These are phyloP conservation scores for Cabera pusaria DNA, from an alignment of 2,888 invertebrate genomes.

Conservation along the genomic window DNA sequence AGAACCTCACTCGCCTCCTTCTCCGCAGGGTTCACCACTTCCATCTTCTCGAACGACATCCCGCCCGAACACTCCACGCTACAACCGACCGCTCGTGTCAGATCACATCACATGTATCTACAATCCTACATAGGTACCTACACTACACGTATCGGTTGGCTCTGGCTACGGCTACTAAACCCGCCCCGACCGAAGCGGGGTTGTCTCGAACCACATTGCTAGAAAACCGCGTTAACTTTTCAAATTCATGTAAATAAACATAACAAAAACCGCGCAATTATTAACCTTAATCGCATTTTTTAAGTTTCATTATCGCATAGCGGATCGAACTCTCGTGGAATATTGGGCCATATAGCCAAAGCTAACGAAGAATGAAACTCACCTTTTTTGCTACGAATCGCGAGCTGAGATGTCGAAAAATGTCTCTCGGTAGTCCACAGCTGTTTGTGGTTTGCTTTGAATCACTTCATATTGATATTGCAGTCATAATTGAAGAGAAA, in stretches of 20 bases:
- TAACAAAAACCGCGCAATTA: slow-evolving; percentile 84
- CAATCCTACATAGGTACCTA: slow-evolving; percentile 66
- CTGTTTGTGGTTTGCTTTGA: slow-evolving; percentile 59
- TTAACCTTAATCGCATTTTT: slow-evolving; percentile 85
- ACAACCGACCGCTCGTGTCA: slow-evolving; percentile 74
- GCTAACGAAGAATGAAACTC: slow-evolving; percentile 78
- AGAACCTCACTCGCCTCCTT: slow-evolving; percentile 88
- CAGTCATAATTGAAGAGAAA: slow-evolving; percentile 80
- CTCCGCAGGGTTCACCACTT: slow-evolving; percentile 86
- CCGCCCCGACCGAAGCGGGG: slow-evolving; percentile 23
- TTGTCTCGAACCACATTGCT: slow-evolving; percentile 44
- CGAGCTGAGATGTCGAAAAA: slow-evolving; percentile 55
- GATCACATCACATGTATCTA: slow-evolving; percentile 79
- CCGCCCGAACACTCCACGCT: slow-evolving; percentile 61
- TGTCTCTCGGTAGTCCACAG: slow-evolving; percentile 53
- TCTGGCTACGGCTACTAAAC: too few relatives aligned
- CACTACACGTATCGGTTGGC: too few relatives aligned
- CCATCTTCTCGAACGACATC: slow-evolving; percentile 84
- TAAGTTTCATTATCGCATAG: slow-evolving; percentile 85
- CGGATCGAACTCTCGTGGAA: slow-evolving; percentile 84
- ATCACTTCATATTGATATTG: slow-evolving; percentile 77
- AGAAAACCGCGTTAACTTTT: slow-evolving; percentile 82
- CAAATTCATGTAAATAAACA: slow-evolving; percentile 84
- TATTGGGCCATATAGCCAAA: slow-evolving; percentile 84
- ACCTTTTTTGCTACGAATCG: slow-evolving; percentile 70